Conservation (phyloP, 2,888 invertebrate genomes). For the Hesperia comma region DNA sequence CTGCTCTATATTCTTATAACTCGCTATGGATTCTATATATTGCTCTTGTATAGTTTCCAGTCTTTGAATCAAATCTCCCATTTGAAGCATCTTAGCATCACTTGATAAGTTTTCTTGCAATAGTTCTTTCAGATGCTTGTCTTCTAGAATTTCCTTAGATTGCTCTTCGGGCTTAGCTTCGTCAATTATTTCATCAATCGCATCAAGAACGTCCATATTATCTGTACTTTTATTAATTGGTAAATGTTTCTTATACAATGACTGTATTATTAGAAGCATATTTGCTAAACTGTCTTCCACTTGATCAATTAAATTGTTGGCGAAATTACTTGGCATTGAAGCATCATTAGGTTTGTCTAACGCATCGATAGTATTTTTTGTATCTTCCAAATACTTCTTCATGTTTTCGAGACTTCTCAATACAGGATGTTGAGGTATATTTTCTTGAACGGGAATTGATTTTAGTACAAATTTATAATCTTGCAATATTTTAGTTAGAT, state of each 20-base stretch:
- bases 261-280: slow-evolving; percentile 64
- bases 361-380: slow-evolving; percentile 51
- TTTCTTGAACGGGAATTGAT: slow-evolving; percentile 47
- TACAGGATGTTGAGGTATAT: slow-evolving; percentile 62
- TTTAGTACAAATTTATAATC: slow-evolving; percentile 65
- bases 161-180: slow-evolving; percentile 64
- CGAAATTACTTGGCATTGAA: slow-evolving; percentile 53
- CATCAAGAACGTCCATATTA: slow-evolving; percentile 62
- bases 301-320: slow-evolving; percentile 51
- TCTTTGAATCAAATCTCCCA: slow-evolving; percentile 74
- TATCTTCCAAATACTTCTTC: slow-evolving; percentile 57
- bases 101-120: slow-evolving; percentile 85
- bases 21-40: slow-evolving; percentile 71
- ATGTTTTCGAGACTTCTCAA: slow-evolving; percentile 61
- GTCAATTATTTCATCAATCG: slow-evolving; percentile 69
- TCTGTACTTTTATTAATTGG: slow-evolving; percentile 53
- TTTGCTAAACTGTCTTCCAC: slow-evolving; percentile 71
- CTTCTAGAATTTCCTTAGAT: slow-evolving; percentile 80
- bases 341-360: slow-evolving; percentile 54
- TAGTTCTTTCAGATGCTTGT: slow-evolving; percentile 87
- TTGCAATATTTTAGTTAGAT: slow-evolving; percentile 57
- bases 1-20: slow-evolving; percentile 50
- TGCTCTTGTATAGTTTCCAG: slow-evolving; percentile 65
- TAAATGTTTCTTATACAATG: slow-evolving; percentile 74
- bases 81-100: slow-evolving; percentile 85